These are phyloP conservation scores for Gobio occitaniae DNA, from an alignment of 2,797 vertebrate species.

Conservation along the genomic window DNA sequence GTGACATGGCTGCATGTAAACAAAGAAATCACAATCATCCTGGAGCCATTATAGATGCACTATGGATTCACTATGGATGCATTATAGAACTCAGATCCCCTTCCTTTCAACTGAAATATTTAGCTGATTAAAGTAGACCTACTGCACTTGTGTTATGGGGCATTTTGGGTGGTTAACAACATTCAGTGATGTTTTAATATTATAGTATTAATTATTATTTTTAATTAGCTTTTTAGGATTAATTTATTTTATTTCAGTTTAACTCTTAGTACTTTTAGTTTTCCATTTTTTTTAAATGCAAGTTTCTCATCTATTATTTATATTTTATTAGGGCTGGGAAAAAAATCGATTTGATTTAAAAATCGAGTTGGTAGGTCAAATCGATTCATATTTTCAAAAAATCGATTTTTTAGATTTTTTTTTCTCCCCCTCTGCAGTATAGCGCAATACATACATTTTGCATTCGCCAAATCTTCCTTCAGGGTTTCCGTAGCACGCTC, in stretches of 20 bases:
- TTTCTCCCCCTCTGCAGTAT: too few species aligned
- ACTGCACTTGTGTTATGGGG: neutral
- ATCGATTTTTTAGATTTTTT: too few species aligned
- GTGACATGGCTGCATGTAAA: slow-evolving; percentile 88
- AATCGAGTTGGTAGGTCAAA: too few species aligned
- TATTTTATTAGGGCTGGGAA: too few species aligned
- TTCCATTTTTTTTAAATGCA: too few species aligned
- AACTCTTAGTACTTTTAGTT: too few species aligned
- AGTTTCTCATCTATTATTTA: neutral
- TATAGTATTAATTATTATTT: neutral
- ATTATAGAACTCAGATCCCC: neutral
- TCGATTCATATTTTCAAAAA: too few species aligned
- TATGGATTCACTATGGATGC: neutral
- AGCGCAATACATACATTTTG: too few species aligned
- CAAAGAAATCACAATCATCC: neutral
- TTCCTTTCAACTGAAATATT: neutral
- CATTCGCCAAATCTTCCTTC: too few species aligned
- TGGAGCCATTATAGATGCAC: neutral
- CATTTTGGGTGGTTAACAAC: neutral
- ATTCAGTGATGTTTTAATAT: neutral
- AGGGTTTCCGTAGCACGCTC: too few species aligned
- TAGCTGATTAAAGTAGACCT: neutral
- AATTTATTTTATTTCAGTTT: neutral
- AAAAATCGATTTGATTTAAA: too few species aligned
- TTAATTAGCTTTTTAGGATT: neutral